Evolutionary conservation across 2,797 vertebrate genomes (phyloP).

Genomic region (Morelia viridis): DNA sequence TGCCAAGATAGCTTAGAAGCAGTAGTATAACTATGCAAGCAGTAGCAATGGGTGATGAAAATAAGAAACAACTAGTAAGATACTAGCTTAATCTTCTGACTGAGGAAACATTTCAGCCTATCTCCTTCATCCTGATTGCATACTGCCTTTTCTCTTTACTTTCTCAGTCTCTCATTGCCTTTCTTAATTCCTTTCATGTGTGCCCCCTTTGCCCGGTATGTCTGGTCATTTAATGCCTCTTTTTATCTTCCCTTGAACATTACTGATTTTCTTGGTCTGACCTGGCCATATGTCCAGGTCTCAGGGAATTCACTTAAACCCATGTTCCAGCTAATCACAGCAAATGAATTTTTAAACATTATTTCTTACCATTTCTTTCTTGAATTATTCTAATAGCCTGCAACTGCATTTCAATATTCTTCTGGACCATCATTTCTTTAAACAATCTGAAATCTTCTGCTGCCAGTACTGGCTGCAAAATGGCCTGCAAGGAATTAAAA

Average conservation of each 20-base stretch:
- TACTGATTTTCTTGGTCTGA: not conserved
- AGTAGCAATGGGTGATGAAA: not conserved
- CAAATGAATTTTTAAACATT: not conserved
- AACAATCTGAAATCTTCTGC: slow-evolving; percentile 96
- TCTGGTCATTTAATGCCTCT: not conserved
- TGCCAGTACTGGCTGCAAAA: slow-evolving; percentile 92
- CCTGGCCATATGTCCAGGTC: not conserved
- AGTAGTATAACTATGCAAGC: not conserved
- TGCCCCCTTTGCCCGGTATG: not conserved
- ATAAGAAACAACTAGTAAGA: not conserved
- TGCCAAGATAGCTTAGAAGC: not conserved
- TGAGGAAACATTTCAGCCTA: not conserved
- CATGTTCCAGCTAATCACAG: not conserved
- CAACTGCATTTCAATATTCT: slow-evolving; percentile 97
- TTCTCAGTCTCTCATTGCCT: not conserved
- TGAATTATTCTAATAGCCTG: slow-evolving; percentile 95
- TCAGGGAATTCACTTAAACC: not conserved
- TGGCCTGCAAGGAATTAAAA: slow-evolving; percentile 73
- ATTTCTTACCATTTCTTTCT: slow-evolving; percentile 88
- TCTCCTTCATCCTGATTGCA: not conserved
- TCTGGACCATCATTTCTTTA: slow-evolving; percentile 95
- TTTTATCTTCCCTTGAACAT: not conserved
- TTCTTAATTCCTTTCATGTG: not conserved
- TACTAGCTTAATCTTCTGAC: not conserved
- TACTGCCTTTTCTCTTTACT: not conserved